Conservation (phyloP, 1,140 invertebrate genomes). For the Odontomachus brunneus region DNA sequence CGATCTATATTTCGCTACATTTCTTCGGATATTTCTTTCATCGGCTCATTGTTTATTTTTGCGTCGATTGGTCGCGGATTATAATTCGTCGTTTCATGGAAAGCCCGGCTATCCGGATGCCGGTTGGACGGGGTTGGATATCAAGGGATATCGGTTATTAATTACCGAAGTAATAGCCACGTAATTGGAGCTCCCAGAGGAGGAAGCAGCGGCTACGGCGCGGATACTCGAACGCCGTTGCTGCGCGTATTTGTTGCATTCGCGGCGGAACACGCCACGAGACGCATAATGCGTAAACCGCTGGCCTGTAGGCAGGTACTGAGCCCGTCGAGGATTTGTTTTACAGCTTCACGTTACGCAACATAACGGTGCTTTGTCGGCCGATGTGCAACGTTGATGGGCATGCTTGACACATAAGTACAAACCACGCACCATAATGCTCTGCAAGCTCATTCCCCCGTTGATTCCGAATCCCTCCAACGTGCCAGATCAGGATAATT, state of each 20-base stretch:
- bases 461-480: slow-evolving; percentile 15
- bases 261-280: slow-evolving; percentile 16
- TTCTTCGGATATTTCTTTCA: background rate
- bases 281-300: slow-evolving; percentile 41
- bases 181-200: slow-evolving; percentile 70
- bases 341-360: slow-evolving; percentile 39
- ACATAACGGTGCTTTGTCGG: slow-evolving; percentile 28
- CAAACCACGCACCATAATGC: slow-evolving; percentile 14
- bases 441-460: background rate
- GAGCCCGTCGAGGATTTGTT: slow-evolving; percentile 48
- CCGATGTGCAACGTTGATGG: slow-evolving; percentile 37
- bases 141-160: slow-evolving; percentile 74
- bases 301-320: too few relatives aligned
- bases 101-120: slow-evolving; percentile 66
- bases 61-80: background rate
- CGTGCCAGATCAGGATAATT: background rate
- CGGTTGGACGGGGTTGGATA: slow-evolving; percentile 61
- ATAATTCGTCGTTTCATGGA: slow-evolving; percentile 66
- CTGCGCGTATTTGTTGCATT: slow-evolving; percentile 28
- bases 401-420: slow-evolving; percentile 40
- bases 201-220: slow-evolving; percentile 32
- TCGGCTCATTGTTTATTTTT: slow-evolving; percentile 4
- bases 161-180: slow-evolving; percentile 75
- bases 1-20: background rate
- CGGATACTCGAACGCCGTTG: slow-evolving; percentile 42